Percentiles rank a stretch among this genome's conserved stretches.
Conservation (phyloP, 2,797 vertebrate species). For the Lepus townsendii region DNA sequence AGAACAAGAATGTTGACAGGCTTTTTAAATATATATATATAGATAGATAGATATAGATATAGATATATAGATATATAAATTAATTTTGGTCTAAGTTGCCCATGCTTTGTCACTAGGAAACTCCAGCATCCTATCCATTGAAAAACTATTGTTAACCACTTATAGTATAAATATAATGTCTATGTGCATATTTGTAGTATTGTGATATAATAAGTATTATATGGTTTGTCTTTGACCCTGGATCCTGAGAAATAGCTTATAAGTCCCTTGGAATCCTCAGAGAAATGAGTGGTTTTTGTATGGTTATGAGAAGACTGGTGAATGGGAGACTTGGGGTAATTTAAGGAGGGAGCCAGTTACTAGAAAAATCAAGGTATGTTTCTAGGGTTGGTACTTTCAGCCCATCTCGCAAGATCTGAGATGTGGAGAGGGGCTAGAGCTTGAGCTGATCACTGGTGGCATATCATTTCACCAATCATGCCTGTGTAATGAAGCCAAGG, state of each 20-base stretch:
- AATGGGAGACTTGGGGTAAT: not conserved
- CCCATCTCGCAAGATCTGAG: accelerated
- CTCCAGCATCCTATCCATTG: not conserved
- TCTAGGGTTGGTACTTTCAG: not conserved
- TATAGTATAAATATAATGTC: not conserved
- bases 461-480: not conserved
- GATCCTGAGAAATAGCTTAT: not conserved
- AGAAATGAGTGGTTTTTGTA: not conserved
- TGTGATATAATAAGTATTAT: not conserved
- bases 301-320: not conserved
- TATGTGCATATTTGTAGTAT: not conserved
- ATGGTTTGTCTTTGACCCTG: not conserved
- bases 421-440: not conserved
- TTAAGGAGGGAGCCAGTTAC: not conserved
- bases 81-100: not conserved
- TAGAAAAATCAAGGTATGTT: not conserved
- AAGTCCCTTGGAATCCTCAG: not conserved
- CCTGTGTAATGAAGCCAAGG: not conserved
- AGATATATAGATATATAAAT: not conserved
- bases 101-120: not conserved
- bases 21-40: not conserved
- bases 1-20: not conserved
- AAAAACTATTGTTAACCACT: no score
- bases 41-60: no score
- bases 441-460: accelerated